phyloP scores from a whole-genome alignment of 2,888 invertebrate species.

The Philonicus albiceps region DNA sequence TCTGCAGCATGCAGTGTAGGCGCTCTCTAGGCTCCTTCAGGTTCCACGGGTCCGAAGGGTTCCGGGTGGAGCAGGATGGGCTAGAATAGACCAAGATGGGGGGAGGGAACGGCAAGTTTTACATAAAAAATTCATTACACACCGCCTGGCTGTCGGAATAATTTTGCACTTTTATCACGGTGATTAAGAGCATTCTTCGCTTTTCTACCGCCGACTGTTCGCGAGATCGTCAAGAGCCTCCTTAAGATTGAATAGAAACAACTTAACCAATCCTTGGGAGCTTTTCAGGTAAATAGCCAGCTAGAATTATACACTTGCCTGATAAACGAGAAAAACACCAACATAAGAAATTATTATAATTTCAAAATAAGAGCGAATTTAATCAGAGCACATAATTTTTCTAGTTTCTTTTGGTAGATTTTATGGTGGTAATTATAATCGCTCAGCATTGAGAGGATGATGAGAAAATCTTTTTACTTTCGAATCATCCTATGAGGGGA shows the following conservation, averaged over 20 bases:
- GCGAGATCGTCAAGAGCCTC: neutral
- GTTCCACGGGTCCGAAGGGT: neutral
- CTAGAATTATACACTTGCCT: neutral
- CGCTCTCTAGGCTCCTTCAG: neutral
- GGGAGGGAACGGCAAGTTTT: neutral
- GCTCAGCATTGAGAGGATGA: neutral
- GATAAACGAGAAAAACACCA: neutral
- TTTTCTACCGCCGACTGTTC: neutral
- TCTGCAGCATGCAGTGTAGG: neutral
- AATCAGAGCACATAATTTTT: neutral
- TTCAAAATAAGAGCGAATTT: neutral
- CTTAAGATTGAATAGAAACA: neutral
- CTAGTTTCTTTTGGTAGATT: neutral
- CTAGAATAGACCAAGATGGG: neutral
- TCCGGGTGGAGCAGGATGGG: neutral
- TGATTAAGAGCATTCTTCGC: neutral
- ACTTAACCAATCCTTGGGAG: neutral
- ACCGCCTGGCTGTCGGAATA: neutral
- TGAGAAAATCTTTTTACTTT: neutral
- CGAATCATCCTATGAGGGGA: neutral
- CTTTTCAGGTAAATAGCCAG: neutral
- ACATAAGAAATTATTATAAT: neutral
- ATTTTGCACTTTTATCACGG: neutral
- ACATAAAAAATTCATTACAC: neutral
- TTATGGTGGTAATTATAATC: neutral